phyloP scores from a whole-genome alignment of 2,888 invertebrate species.

The Cryptocephalus primarius region DNA sequence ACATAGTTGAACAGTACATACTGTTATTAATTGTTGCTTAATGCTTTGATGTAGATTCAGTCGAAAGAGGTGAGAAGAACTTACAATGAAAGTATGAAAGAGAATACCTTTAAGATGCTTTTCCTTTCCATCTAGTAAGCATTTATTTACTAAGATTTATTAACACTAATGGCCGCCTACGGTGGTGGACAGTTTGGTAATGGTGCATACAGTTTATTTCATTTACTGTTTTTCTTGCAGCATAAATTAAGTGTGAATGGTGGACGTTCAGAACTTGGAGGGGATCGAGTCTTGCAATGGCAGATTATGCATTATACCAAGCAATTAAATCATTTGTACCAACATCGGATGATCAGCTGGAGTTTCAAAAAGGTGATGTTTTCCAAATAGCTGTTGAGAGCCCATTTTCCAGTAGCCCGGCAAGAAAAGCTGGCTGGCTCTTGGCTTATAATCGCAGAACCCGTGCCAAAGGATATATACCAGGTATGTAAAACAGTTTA shows the following conservation, averaged over 20 bases:
- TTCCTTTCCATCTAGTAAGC: too few species aligned
- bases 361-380: conserved; percentile 36
- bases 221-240: not conserved
- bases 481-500: too few species aligned
- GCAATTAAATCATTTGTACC: conserved; percentile 33
- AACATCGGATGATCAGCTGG: conserved; percentile 26
- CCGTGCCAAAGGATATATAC: conserved; percentile 34
- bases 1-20: too few species aligned
- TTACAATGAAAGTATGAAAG: too few species aligned
- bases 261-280: conserved; percentile 1
- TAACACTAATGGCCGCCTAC: too few species aligned
- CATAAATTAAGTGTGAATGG: not conserved
- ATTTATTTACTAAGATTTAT: too few species aligned
- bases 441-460: conserved; percentile 36
- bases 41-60: too few species aligned
- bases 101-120: too few species aligned
- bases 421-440: conserved; percentile 32
- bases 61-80: too few species aligned
- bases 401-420: conserved; percentile 24
- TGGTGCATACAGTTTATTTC: too few species aligned
- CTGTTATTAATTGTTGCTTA: too few species aligned
- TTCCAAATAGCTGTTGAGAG: conserved; percentile 33
- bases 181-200: too few species aligned
- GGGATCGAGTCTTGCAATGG: conserved; percentile 27
- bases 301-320: conserved; percentile 35